phyloP scores from a whole-genome alignment of 2,113 vertebrate species.

The Thamnaconus septentrionalis region DNA sequence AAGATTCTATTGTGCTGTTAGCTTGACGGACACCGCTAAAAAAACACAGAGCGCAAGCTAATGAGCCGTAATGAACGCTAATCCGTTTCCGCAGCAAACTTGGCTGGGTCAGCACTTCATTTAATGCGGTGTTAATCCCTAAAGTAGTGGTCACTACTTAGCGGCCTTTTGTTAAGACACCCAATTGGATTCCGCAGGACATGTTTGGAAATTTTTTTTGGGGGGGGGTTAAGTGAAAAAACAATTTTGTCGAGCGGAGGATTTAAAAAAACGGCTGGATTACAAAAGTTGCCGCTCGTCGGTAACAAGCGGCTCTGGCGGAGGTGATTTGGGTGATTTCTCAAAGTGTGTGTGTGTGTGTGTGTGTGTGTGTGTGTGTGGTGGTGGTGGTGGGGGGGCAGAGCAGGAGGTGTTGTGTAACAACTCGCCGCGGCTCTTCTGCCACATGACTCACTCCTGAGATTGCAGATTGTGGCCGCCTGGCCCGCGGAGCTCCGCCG shows the following conservation, averaged over 20 bases:
- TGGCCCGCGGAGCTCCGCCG: no score
- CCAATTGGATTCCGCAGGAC: constrained; percentile 3
- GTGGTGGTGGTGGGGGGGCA: no score
- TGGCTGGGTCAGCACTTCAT: constrained; percentile 58
- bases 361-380: no score
- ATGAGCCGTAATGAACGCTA: constrained; percentile 70
- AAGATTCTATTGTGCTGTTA: constrained; percentile 21
- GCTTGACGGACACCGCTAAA: constrained; percentile 39
- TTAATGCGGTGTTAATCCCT: constrained; percentile 52
- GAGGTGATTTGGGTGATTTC: no score
- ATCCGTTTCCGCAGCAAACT: constrained; percentile 56
- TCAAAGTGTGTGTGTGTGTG: no score
- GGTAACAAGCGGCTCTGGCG: no score
- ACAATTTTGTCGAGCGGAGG: no score
- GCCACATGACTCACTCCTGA: constrained; percentile 33
- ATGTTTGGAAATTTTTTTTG: no score
- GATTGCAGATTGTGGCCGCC: constrained; percentile 18
- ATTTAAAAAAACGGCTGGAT: no score
- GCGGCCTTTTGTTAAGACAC: constrained; percentile 2
- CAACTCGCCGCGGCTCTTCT: constrained; percentile 23
- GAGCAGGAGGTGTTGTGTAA: constrained; percentile 48
- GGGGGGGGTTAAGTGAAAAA: no score
- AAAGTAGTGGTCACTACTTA: constrained; percentile 33
- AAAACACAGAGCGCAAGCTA: constrained; percentile 40
- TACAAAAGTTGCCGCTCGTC: no score